Evolutionary conservation across 2,113 vertebrate genomes (phyloP).

Genomic region (Dasyprocta punctata): DNA sequence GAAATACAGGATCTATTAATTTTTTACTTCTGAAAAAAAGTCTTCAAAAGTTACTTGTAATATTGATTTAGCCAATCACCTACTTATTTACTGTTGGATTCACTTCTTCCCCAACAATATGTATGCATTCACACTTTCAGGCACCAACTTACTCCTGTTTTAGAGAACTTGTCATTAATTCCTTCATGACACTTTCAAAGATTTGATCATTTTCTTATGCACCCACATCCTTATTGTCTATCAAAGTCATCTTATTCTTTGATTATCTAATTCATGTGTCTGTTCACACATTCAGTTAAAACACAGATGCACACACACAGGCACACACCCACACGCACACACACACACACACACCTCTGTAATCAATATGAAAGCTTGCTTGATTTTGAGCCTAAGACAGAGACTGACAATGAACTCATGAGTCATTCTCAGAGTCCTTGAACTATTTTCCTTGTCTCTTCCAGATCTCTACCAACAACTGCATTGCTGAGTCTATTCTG

Average conservation of each 20-base stretch:
- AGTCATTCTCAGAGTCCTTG: neutral
- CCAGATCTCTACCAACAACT: neutral
- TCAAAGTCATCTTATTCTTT: neutral
- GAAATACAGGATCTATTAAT: neutral
- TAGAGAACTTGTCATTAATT: neutral
- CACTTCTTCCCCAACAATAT: neutral
- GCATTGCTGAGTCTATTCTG: neutral
- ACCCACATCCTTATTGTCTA: neutral
- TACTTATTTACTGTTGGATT: neutral
- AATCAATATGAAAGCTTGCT: neutral
- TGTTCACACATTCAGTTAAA: neutral
- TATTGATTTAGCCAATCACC: neutral
- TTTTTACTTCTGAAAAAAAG: neutral
- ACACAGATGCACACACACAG: accelerated
- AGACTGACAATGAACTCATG: neutral
- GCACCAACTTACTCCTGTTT: neutral
- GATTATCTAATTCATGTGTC: neutral
- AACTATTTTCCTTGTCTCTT: neutral
- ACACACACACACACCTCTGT: neutral
- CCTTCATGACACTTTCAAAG: neutral
- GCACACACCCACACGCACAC: neutral
- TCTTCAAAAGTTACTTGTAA: neutral
- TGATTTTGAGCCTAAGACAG: neutral
- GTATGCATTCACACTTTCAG: neutral
- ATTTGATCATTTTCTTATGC: neutral